These are phyloP conservation scores for Epizoanthus illoricatus DNA, from an alignment of 92 coral and sea anemone genomes.

Conservation along the genomic window DNA sequence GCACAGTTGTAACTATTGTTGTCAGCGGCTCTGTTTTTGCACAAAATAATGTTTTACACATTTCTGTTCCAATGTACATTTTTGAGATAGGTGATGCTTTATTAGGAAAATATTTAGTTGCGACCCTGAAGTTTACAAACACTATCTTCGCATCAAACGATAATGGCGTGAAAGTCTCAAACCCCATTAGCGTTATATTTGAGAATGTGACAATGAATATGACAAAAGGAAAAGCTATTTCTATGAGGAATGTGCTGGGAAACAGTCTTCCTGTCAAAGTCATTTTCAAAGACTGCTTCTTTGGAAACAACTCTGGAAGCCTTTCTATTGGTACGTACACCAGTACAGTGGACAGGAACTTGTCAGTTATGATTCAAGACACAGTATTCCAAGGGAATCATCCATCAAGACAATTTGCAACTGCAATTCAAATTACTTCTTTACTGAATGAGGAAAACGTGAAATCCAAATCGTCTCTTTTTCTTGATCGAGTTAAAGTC, in stretches of 20 bases:
- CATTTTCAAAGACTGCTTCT: background rate
- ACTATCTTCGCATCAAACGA: background rate
- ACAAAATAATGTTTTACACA: background rate
- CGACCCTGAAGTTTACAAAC: background rate
- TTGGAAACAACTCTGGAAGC: background rate
- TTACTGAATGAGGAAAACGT: too few species aligned
- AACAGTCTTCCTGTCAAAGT: background rate
- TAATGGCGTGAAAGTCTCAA: background rate
- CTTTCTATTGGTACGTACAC: background rate
- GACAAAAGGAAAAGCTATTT: background rate
- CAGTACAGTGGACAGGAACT: background rate
- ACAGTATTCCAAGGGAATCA: background rate
- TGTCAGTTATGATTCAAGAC: background rate
- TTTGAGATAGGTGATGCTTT: too few species aligned
- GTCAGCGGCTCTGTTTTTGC: background rate
- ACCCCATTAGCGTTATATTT: background rate
- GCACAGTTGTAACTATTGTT: background rate
- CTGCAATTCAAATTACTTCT: too few species aligned
- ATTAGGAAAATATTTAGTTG: too few species aligned
- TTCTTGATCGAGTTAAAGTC: too few species aligned
- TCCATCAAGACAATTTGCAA: background rate
- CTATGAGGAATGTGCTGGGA: too few species aligned
- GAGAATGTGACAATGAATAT: background rate
- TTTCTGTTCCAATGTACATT: too few species aligned
- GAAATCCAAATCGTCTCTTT: background rate